Evolutionary conservation across 2,888 invertebrate genomes (phyloP), one percentile per base, ranked within the genome.

Genomic region (Malthinus flaveolus): DNA sequence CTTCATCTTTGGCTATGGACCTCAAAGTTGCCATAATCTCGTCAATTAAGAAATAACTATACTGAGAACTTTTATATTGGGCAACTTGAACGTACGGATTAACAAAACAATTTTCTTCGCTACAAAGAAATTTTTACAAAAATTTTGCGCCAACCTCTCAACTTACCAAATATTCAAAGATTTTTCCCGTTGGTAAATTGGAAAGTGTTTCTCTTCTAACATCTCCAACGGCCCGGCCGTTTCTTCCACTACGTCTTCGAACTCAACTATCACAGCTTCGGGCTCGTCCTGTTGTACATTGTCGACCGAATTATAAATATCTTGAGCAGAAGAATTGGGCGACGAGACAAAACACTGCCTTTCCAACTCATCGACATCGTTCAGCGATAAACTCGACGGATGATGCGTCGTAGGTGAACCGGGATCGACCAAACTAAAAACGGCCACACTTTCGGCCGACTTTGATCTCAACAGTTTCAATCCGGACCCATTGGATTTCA

Each of bases 231-330:
- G 88, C 6, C 89, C 87, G 0, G 90, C 90, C 0, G 90, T 90
- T 77, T 91, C 91, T 44, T 89, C 85, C 52, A 89, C 88, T 53
- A 90, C 88, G 66, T 89, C 91, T 74, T 91, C 91, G 3, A 92
- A 87, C 72, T 91, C 91, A 0, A 91, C 90, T 57, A 91, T 84
- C 1, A 91, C 84, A 0, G 91, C 91, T 66, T 89, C 89, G 0
- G 90, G 89, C 37, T 85, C 83, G 49, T 82, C 77, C 2, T 64
- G 56, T 39, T 66, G 65, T 9, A 70, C 47, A 63, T 71, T 67
- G 64, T 74, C 66, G 61, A 71, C 56, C 62, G 72, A 59, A 56
- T 68, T 63, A 57, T 68, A 59, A 66, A 69, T 66, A 61, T 74
- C 73, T 3, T 72, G 78, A 63, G 72, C 66, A 1, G 74, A 75